phyloP scores from a whole-genome alignment of 2,888 invertebrate genomes.

The Anoplius nigerrimus region DNA sequence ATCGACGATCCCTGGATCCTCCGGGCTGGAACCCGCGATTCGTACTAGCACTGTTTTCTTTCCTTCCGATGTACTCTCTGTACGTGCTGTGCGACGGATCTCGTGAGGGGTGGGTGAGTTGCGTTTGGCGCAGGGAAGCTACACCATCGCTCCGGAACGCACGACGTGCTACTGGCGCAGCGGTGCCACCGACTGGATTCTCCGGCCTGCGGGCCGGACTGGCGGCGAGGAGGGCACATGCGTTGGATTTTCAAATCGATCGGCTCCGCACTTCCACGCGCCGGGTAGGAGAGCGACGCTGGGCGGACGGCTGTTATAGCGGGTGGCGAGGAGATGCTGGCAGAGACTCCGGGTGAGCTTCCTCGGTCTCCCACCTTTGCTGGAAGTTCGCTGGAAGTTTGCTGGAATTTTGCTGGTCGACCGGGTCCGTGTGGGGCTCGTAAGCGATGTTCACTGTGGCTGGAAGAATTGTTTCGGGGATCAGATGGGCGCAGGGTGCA shows the following conservation, averaged over 20 bases:
- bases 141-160: constrained; percentile 29
- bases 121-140: background rate
- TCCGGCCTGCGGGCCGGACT: constrained; percentile 16
- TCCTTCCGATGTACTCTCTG: background rate
- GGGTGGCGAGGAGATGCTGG: background rate
- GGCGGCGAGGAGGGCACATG: constrained; percentile 59
- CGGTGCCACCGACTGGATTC: constrained; percentile 62
- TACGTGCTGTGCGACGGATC: background rate
- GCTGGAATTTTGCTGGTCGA: too few relatives aligned
- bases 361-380: too few relatives aligned
- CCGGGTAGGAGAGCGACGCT: constrained; percentile 1
- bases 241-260: constrained; percentile 71
- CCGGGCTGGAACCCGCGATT: too few relatives aligned
- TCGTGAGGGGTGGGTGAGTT: background rate
- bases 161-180: constrained; percentile 53
- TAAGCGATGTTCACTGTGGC: too few relatives aligned
- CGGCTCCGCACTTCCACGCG: constrained; percentile 42
- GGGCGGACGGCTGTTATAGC: constrained; percentile 8
- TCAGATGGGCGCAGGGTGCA: too few relatives aligned
- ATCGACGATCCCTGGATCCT: background rate
- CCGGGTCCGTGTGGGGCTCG: too few relatives aligned
- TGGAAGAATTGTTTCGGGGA: too few relatives aligned
- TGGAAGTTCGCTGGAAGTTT: too few relatives aligned
- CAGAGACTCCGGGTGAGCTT: background rate
- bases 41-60: background rate